These are phyloP conservation scores for Trigoniulus corallinus DNA, from an alignment of 1,140 invertebrate genomes.

Conservation along the genomic window DNA sequence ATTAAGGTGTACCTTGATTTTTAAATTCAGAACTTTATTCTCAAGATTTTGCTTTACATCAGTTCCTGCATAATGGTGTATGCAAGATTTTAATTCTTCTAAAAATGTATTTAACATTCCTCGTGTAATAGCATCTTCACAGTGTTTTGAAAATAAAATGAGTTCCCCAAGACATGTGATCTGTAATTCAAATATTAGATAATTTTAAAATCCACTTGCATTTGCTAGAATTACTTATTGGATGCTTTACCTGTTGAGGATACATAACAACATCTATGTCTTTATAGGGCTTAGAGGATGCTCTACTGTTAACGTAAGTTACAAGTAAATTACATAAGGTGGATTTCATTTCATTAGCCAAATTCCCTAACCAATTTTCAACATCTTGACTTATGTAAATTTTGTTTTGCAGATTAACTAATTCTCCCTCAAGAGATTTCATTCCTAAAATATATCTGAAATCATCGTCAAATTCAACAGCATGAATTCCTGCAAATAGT, in stretches of 20 bases:
- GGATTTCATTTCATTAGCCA: conserved; percentile 63
- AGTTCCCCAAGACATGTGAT: conserved; percentile 48
- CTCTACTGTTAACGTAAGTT: conserved; percentile 29
- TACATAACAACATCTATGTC: too few species aligned
- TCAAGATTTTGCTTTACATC: conserved; percentile 23
- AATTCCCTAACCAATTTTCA: conserved; percentile 67
- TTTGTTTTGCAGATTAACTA: conserved; percentile 51
- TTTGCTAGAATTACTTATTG: background rate
- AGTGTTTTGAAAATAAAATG: conserved; percentile 56
- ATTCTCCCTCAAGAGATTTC: conserved; percentile 65
- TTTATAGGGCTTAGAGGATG: conserved; percentile 47
- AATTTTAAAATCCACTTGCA: background rate
- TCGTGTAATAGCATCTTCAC: conserved; percentile 57
- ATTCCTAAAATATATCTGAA: conserved; percentile 49
- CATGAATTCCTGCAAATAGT: conserved; percentile 77
- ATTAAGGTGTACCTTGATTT: conserved; percentile 34
- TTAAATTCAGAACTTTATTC: conserved; percentile 28
- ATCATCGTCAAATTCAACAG: conserved; percentile 45
- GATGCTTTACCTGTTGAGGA: conserved; percentile 43
- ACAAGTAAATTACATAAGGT: conserved; percentile 50
- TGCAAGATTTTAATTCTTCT: conserved; percentile 33
- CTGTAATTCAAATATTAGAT: conserved; percentile 25
- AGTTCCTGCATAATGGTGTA: conserved; percentile 43
- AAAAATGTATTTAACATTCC: conserved; percentile 39
- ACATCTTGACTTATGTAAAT: conserved; percentile 63